Percentiles rank a stretch among this genome's conserved stretches.
Evolutionary conservation across 1,140 invertebrate genomes (phyloP).

Genomic region (Halictus rubicundus): DNA sequence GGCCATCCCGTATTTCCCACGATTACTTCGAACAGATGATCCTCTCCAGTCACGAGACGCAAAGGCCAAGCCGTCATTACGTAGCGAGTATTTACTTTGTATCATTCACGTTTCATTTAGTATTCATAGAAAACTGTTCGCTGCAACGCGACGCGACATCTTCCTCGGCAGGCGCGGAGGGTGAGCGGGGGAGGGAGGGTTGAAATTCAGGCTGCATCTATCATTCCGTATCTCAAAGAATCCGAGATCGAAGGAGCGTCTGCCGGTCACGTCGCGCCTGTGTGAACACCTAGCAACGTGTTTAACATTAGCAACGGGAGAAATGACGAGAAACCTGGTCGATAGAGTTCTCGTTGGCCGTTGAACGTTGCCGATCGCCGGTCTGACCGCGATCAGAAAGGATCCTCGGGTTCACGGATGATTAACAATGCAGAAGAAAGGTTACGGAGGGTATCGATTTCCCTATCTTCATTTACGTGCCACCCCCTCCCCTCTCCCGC

Average conservation of each 20-base stretch:
- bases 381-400: not conserved
- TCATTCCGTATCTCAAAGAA: slow-evolving; percentile 63
- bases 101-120: slow-evolving; percentile 43
- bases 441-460: slow-evolving; percentile 43
- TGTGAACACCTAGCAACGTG: slow-evolving; percentile 63
- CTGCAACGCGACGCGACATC: slow-evolving; percentile 18
- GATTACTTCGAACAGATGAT: too few species aligned
- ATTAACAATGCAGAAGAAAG: slow-evolving; percentile 16
- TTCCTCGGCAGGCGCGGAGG: slow-evolving; percentile 20
- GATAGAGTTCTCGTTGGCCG: too few species aligned
- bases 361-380: not conserved
- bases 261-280: slow-evolving; percentile 50
- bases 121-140: slow-evolving; percentile 54
- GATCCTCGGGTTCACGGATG: not conserved
- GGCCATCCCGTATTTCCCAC: too few species aligned
- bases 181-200: slow-evolving; percentile 38
- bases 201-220: slow-evolving; percentile 65
- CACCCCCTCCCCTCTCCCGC: too few species aligned
- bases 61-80: slow-evolving; percentile 17
- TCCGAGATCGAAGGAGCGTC: slow-evolving; percentile 50
- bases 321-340: too few species aligned
- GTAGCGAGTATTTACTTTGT: slow-evolving; percentile 37
- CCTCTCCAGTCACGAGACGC: too few species aligned
- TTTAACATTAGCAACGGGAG: slow-evolving; percentile 54
- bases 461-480: slow-evolving; percentile 46